Conservation (phyloP, 2,113 vertebrate species). For the Manacus vitellinus region DNA sequence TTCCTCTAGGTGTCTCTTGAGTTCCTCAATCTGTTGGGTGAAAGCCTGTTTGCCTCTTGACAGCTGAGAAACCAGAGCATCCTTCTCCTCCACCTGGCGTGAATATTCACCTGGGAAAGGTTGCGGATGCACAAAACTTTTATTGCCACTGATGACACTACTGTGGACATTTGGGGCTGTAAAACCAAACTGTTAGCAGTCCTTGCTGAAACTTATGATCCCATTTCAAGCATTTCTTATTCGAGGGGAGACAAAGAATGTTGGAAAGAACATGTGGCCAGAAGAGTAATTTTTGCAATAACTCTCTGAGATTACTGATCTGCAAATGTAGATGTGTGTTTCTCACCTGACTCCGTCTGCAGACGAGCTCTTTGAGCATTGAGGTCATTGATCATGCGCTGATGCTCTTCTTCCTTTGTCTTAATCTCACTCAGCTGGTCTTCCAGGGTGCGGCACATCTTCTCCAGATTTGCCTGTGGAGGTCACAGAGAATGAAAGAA, state of each 20-base stretch:
- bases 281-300: background rate
- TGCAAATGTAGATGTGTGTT: too few relatives aligned
- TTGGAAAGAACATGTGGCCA: background rate
- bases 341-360: too few relatives aligned
- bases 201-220: background rate
- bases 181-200: accelerated
- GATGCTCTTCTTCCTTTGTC: too few relatives aligned
- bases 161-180: too few relatives aligned
- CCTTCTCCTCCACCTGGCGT: slow-evolving; percentile 41
- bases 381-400: too few relatives aligned
- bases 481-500: too few relatives aligned
- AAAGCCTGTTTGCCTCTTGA: background rate
- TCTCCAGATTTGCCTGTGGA: too few relatives aligned
- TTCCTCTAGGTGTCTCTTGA: slow-evolving; percentile 52
- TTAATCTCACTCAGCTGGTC: too few relatives aligned
- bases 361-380: too few relatives aligned
- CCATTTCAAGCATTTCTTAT: background rate
- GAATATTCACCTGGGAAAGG: slow-evolving; percentile 40
- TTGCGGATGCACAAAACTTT: background rate
- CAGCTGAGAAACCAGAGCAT: slow-evolving; percentile 28
- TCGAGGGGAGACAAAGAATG: background rate
- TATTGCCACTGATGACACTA: accelerated
- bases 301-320: too few relatives aligned
- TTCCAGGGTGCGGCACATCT: too few relatives aligned
- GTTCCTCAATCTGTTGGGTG: slow-evolving; percentile 49